Evolutionary conservation across 2,113 vertebrate species (phyloP).

Genomic region (Vulpes lagopus): DNA sequence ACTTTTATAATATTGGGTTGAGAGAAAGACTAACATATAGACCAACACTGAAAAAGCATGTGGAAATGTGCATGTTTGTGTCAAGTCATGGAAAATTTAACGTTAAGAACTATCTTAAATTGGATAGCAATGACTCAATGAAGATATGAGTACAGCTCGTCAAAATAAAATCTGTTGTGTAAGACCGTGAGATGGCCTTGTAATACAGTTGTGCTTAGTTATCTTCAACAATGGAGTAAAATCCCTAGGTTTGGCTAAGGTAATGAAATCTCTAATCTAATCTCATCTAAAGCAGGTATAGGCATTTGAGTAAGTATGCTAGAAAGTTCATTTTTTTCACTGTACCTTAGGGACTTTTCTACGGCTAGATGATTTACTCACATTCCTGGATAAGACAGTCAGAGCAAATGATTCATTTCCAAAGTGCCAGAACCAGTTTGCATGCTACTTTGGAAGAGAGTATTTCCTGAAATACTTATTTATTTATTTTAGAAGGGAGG

Average conservation of each 20-base stretch:
- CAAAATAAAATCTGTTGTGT: conserved; percentile 35
- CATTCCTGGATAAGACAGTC: conserved; percentile 71
- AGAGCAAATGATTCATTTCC: conserved; percentile 79
- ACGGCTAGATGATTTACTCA: conserved; percentile 73
- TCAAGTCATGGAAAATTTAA: not conserved
- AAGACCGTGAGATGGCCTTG: not conserved
- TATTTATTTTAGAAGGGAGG: not conserved
- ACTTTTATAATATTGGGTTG: not conserved
- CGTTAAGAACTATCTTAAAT: not conserved
- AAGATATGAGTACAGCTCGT: conserved; percentile 53
- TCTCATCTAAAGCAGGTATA: conserved; percentile 72
- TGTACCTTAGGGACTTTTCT: conserved; percentile 70
- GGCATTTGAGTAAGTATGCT: conserved; percentile 49
- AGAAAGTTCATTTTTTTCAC: conserved; percentile 73
- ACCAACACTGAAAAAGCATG: not conserved
- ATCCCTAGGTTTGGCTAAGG: conserved; percentile 54
- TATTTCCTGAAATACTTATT: conserved; percentile 73
- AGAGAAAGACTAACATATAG: not conserved
- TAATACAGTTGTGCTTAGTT: not conserved
- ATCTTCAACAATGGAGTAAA: conserved; percentile 65
- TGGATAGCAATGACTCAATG: not conserved
- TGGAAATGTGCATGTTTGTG: not conserved
- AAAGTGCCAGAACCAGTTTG: conserved; percentile 70
- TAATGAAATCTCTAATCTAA: conserved; percentile 78
- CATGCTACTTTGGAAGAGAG: conserved; percentile 67